Evolutionary conservation across 37 sponge, comb jelly and placozoan genomes (phyloP), one percentile per base, ranked within the genome.

Genomic region (Ephydatia muelleri): DNA sequence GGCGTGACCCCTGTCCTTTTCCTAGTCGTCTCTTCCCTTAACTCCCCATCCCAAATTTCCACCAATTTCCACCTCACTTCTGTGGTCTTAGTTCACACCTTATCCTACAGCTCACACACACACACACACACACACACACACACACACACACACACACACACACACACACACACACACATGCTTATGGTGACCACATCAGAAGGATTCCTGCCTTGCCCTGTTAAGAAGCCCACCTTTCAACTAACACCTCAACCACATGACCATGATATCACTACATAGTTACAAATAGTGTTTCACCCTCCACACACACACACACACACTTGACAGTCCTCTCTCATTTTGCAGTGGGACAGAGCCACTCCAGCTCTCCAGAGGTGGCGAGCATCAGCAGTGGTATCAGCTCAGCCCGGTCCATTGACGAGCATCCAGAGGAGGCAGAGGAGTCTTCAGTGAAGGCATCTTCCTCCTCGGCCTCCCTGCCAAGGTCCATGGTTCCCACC

Each of bases 401-500:
- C n/a, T 82, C 83, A 40, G 28, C 73, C 16, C 81, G 84, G 40
- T 89, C 90, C 32, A 78, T 89, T 57, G 90, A 84, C 27, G 75
- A 84, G 30, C 68, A 74, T 22, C 81, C 85, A n/a, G 90, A 89
- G 72, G 88, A 88, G 69, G 77, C 65, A 5, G 90, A 84, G 29
- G 75, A 84, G 22, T 38, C 72, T n/a, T 75, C 85, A 5, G 85
- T 84, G 72, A 83, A 88, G 69, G 75, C 65, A 19, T 26, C 78
- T 68, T 39, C 77, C 78, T 49, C 85, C 21, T 67, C 70, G 0
- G 0, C 80, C 23, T 43, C 72, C 80, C 39, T 77, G 48, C 76
- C 81, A 48, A 72, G 23, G n/a, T 66, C 68, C 31, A 6, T 80
- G 37, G 33, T 34, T 0, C 82, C 80, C 23, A 82, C 79, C 40